Percentiles rank a stretch among this genome's conserved stretches.
Conservation (phyloP, 2,888 invertebrate species). For the Caenorhabditis uteleia region DNA sequence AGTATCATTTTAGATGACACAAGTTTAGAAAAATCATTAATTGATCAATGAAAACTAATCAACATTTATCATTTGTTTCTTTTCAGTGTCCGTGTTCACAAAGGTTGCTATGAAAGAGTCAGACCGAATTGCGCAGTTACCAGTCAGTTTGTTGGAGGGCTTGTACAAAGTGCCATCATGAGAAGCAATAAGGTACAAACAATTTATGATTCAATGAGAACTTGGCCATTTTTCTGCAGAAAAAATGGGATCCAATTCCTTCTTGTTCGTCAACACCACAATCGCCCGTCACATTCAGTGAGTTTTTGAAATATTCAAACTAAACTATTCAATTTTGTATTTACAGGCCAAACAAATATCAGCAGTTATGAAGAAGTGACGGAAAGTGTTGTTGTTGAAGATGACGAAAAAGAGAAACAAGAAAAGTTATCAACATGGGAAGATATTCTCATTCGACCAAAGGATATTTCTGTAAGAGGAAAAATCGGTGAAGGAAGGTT, state of each 20-base stretch:
- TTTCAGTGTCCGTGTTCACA: constrained; percentile 35
- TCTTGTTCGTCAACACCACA: constrained; percentile 5
- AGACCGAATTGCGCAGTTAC: constrained; percentile 23
- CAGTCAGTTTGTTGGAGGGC: constrained; percentile 17
- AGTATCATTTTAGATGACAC: no score
- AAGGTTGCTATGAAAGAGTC: constrained; percentile 21
- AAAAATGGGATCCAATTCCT: constrained; percentile 3
- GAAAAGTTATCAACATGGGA: constrained; percentile 17
- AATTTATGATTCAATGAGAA: not conserved
- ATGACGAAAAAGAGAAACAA: not conserved
- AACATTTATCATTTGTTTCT: not conserved
- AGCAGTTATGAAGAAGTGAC: not conserved
- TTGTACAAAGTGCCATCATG: constrained; percentile 18
- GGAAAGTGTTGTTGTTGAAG: not conserved
- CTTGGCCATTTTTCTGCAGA: not conserved
- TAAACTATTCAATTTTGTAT: not conserved
- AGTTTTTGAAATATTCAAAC: not conserved
- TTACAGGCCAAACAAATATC: constrained; percentile 16
- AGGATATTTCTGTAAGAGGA: constrained; percentile 17
- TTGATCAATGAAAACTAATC: not conserved
- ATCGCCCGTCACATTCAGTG: constrained; percentile 15
- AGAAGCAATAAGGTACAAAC: constrained; percentile 20
- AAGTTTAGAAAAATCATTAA: no score
- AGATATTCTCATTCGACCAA: constrained; percentile 25
- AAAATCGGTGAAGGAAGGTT: constrained; percentile 26